Evolutionary conservation across 2,797 vertebrate species (phyloP), one percentile per base, ranked within the genome.

Genomic region (Onychomys torridus): DNA sequence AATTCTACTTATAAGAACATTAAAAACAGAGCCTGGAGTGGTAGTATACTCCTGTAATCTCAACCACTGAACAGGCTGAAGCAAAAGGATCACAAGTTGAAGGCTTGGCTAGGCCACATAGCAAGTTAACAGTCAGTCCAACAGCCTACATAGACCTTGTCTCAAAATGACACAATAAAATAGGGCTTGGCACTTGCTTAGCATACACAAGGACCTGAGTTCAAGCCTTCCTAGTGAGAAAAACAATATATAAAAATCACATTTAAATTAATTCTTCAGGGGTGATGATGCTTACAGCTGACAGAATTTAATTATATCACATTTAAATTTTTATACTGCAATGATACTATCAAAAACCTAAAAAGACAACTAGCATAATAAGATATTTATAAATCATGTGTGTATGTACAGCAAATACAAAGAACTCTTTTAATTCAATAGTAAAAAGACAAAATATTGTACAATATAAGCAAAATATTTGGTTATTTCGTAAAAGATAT

Each of bases 1-100:
- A 94, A 83, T 78, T 96, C 87, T 85, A 55, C 40, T 95, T 82
- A 89, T 37, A 83, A 89, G 84, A 94, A 93, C 27, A 94, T 84
- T 92, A 95, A 91, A 67, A 75, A 67, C n/a, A 52, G 69, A 75
- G 69, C 27, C 27, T 40, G n/a, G n/a, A 37, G 3, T 55, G 67
- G 27, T 88, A 16, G n/a, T 40, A 57, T 55, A 40, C 57, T 57
- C n/a, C 67, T 88, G 25, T 32, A 88, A 73, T 73, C 25, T 73
- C 52, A 88, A 25, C 4, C 52, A 57, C n/a, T 32, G 14, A 29
- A 27, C 9, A 88, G 85, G 49, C 67, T 73, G 25, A 88, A 40
- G 19, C 52, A 40, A 75, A 55, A 88, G 27, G 52, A 57, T 19
- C n/a, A 32, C 17, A 59, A 57, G 14, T 21, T 73, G 25, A 23